Evolutionary conservation across 2,888 invertebrate species (phyloP), one percentile per base, ranked within the genome.

Genomic region (Polia nebulosa): DNA sequence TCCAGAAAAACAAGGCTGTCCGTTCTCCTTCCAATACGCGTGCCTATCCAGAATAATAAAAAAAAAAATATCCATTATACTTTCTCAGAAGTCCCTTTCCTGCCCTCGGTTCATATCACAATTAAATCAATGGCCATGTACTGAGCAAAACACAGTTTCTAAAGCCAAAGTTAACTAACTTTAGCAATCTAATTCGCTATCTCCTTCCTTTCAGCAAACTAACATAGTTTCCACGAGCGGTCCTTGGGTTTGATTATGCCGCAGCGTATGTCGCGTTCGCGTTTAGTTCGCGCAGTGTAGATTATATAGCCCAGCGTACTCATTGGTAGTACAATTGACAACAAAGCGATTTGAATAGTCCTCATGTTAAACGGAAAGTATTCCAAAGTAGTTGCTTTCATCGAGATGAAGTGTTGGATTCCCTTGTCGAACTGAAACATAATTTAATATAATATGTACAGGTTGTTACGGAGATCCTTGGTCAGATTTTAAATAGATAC

Each of bases 221-320:
- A 76, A 11, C 13, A 5, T 6, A 93, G 85, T 94, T 36, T 71
- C 22, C n/a, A 2, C 27, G 29, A 0, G 5, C 98, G 96, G 87
- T 98, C 98, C 73, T 96, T 96, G 91, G 98, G 98, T 60, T 96
- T 96, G 0, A 98, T 93, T 89, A 96, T 95, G 0, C 98, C 98
- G 68, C 96, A 96, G 52, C 98, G 96, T 72, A 95, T 96, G 39
- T 92, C 85, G 0, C 91, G 67, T 80, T 98, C 97, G 34, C 92
- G 88, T 0, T 86, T 72, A 9, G 92, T 93, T 82, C 97, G 96
- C 0, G 93, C 87, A 0, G 71, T 82, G 83, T 96, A 96, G 0
- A 97, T 39, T 0, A 93, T 71, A 84, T 95, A 96, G 0, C 96
- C 96, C 75, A 94, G 96, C 0, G 89, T 34, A 0, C 88, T 74